Evolutionary conservation across 64 coral and sea anemone genomes (phyloP).

Genomic region (Stichodactyla helianthus): DNA sequence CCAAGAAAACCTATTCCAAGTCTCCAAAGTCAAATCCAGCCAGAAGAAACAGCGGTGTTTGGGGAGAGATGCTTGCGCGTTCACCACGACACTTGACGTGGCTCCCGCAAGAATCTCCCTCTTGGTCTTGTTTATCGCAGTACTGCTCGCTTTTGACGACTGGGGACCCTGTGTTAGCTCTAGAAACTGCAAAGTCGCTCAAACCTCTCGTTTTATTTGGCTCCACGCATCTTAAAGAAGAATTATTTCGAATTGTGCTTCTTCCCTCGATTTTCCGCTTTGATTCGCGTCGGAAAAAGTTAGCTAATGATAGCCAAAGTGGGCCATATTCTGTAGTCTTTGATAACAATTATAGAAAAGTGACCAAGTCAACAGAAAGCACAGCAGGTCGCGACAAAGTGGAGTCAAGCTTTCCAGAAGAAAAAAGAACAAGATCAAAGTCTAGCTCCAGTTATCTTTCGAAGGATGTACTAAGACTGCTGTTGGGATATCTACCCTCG

Average conservation of each 20-base stretch:
- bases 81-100: not conserved
- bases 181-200: constrained; percentile 38
- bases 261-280: constrained; percentile 58
- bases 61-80: not conserved
- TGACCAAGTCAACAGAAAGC: not conserved
- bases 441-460: not conserved
- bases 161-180: constrained; percentile 14
- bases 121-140: constrained; percentile 49
- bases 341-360: not conserved
- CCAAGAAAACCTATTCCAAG: constrained; percentile 30
- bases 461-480: constrained; percentile 41
- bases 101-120: not conserved
- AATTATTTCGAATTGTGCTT: constrained; percentile 51
- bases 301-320: not conserved
- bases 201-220: constrained; percentile 37
- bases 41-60: constrained; percentile 41
- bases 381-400: not conserved
- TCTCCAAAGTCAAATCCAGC: constrained; percentile 50
- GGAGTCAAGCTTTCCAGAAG: not conserved
- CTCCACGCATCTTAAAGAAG: constrained; percentile 26
- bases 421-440: not conserved
- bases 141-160: constrained; percentile 37
- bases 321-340: not conserved
- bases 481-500: constrained; percentile 9
- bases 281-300: not conserved